A percentile compares a stretch with the other conserved stretches of the same genome.
Conservation (phyloP, 2,113 vertebrate species). For the Corythornis vintsioides region DNA sequence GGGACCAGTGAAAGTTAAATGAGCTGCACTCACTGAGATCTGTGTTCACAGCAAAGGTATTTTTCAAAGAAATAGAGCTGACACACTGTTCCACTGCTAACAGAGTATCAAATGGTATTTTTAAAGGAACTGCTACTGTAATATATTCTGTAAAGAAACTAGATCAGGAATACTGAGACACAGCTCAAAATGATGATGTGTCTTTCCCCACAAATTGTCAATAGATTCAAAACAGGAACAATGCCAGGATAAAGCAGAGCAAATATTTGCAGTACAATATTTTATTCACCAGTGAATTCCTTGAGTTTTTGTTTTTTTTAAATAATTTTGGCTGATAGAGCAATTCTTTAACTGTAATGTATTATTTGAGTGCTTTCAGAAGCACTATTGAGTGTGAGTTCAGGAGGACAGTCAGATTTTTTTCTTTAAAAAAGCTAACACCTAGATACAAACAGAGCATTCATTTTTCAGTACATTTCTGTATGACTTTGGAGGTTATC, state of each 20-base stretch:
- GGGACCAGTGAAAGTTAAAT: background rate
- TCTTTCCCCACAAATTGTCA: background rate
- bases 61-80: background rate
- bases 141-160: background rate
- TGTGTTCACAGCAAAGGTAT: background rate
- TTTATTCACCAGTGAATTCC: conserved; percentile 11
- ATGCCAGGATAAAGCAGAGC: background rate
- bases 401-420: background rate
- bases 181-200: background rate
- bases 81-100: background rate
- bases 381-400: background rate
- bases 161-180: background rate
- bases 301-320: background rate
- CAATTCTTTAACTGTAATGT: background rate
- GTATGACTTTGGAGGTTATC: background rate
- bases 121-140: background rate
- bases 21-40: background rate
- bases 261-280: conserved; percentile 22
- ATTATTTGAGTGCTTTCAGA: background rate
- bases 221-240: background rate
- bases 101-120: background rate
- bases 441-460: background rate
- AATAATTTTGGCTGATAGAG: conserved; percentile 4
- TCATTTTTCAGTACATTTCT: background rate
- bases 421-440: background rate